These are phyloP conservation scores for Formicarius rufipectus DNA, from an alignment of 2,113 vertebrate species.

Conservation along the genomic window DNA sequence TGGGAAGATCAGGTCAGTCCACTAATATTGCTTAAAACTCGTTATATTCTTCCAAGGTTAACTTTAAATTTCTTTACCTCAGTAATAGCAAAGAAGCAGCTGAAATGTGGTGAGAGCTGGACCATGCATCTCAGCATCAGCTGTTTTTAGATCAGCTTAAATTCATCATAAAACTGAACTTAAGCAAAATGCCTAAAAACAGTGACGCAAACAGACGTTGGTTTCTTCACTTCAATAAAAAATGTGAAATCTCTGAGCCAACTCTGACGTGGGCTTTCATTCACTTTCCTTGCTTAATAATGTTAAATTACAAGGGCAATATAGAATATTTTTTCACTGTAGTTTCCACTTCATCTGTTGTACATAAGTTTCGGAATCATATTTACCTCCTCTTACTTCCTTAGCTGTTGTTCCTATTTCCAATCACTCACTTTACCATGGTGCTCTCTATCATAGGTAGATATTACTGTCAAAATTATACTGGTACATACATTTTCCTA, in stretches of 20 bases:
- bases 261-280: neutral
- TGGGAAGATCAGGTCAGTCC: neutral
- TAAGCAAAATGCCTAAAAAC: neutral
- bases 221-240: neutral
- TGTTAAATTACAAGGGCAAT: neutral
- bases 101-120: neutral
- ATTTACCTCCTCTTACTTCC: neutral
- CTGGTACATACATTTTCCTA: neutral
- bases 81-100: neutral
- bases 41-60: neutral
- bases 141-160: neutral
- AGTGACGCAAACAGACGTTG: neutral
- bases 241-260: neutral
- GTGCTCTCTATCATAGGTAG: neutral
- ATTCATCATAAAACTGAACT: neutral
- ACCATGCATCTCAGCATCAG: neutral
- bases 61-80: neutral
- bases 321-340: neutral
- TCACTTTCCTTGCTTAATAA: neutral
- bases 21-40: neutral
- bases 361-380: neutral
- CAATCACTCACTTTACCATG: neutral
- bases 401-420: neutral
- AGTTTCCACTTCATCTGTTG: neutral
- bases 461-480: neutral